These are phyloP conservation scores for Ellobius talpinus DNA, from an alignment of 2,113 vertebrate genomes.

Conservation along the genomic window DNA sequence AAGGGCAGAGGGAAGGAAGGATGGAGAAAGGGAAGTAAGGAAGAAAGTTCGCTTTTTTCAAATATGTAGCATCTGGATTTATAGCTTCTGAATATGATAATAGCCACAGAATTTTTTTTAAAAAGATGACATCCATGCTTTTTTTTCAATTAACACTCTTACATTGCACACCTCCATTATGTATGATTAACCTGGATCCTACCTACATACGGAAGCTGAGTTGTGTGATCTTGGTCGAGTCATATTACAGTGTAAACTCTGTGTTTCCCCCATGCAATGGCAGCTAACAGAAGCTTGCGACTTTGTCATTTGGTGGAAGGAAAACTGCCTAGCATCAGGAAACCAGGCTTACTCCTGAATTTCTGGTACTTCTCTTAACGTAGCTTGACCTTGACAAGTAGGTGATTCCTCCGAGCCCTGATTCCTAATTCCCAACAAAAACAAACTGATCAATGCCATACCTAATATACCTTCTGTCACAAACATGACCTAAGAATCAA, in stretches of 20 bases:
- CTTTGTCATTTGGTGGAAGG: not conserved
- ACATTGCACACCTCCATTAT: not conserved
- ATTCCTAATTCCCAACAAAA: not conserved
- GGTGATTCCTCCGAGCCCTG: not conserved
- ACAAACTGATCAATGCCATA: not conserved
- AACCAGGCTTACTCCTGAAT: not conserved
- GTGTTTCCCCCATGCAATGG: not conserved
- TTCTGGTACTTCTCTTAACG: not conserved
- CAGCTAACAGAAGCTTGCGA: not conserved
- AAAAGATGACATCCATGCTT: not conserved
- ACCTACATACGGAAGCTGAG: not conserved
- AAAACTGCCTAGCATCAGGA: not conserved
- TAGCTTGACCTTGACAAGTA: not conserved
- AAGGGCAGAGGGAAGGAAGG: no score
- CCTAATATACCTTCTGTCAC: not conserved
- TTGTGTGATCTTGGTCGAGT: not conserved
- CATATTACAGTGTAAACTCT: not conserved
- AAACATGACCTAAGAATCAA: not conserved
- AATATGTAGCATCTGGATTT: not conserved
- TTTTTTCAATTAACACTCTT: not conserved
- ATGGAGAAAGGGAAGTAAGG: not conserved
- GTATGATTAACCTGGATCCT: not conserved
- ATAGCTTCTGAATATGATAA: not conserved
- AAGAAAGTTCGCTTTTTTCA: not conserved
- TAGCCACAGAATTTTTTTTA: not conserved